Evolutionary conservation across 2,888 invertebrate species (phyloP).

Genomic region (Drosophila meridionalis): DNA sequence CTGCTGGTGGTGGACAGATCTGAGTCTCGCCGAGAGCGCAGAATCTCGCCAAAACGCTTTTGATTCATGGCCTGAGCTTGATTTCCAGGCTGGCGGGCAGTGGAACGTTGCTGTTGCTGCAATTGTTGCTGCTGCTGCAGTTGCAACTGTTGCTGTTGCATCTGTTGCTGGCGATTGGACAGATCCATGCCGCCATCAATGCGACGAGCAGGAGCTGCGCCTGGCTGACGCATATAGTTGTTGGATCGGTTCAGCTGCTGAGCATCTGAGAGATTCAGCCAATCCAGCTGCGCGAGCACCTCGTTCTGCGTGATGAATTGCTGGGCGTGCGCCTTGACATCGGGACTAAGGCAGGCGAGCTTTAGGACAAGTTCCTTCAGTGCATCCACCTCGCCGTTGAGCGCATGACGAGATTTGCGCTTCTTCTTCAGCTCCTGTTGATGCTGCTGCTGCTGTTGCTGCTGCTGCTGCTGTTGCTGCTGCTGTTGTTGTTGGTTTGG

Average conservation of each 20-base stretch:
- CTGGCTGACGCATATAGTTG: conserved; percentile 2
- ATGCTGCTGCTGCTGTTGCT: background rate
- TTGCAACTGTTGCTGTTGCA: conserved; percentile 7
- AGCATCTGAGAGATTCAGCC: conserved; percentile 11
- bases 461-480: background rate
- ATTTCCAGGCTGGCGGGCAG: background rate
- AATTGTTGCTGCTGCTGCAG: conserved; percentile 13
- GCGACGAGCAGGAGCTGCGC: conserved; percentile 13
- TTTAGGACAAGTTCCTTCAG: conserved; percentile 55
- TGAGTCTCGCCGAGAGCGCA: conserved; percentile 43
- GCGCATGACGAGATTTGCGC: conserved; percentile 35
- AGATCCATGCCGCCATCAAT: conserved; percentile 48
- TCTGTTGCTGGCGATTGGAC: conserved; percentile 12
- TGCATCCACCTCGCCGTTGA: conserved; percentile 59
- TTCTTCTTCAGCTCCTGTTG: conserved; percentile 6
- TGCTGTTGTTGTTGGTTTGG: background rate
- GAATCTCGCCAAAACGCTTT: background rate
- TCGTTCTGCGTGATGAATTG: conserved; percentile 57
- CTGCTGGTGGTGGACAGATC: conserved; percentile 63
- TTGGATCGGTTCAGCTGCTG: background rate
- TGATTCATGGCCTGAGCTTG: background rate
- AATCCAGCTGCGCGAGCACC: conserved; percentile 58
- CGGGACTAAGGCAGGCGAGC: conserved; percentile 36
- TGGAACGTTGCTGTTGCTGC: conserved; percentile 1
- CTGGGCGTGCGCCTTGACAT: conserved; percentile 46